phyloP scores from a whole-genome alignment of 35 echinoderm and acorn worm genomes.

The Heliocidaris erythrogramma region DNA sequence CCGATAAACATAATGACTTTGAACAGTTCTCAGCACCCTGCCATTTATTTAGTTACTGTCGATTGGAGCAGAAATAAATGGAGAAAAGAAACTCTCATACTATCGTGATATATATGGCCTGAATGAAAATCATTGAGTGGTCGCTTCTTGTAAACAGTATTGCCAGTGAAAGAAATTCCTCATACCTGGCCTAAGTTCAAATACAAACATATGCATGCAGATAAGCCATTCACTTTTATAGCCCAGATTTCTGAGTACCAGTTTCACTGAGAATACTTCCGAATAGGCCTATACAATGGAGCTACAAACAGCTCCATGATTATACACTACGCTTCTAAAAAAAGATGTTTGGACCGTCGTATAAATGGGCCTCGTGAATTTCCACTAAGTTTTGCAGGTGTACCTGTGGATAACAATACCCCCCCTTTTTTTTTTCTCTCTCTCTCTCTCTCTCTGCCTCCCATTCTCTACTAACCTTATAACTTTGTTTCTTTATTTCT shows the following conservation, averaged over 20 bases:
- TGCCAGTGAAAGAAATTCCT: neutral
- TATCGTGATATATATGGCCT: neutral
- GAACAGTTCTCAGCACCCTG: neutral
- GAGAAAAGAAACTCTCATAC: neutral
- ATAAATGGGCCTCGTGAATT: neutral
- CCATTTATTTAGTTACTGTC: neutral
- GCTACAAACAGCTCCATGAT: neutral
- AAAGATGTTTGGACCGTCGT: neutral
- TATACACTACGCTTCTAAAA: neutral
- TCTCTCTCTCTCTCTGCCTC: too few relatives aligned
- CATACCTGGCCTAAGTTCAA: neutral
- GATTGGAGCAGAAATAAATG: neutral
- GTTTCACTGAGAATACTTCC: neutral
- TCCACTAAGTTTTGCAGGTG: too few relatives aligned
- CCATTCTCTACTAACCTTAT: neutral
- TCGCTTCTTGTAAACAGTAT: neutral
- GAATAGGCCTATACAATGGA: too few relatives aligned
- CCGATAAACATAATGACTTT: neutral
- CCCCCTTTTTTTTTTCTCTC: too few relatives aligned
- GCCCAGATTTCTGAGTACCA: neutral
- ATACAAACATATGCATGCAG: neutral
- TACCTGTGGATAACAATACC: too few relatives aligned
- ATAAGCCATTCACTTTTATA: neutral
- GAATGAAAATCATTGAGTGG: neutral
- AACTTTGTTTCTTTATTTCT: neutral